Evolutionary conservation across 1,140 invertebrate species (phyloP).

Genomic region (Camponotus pennsylvanicus): DNA sequence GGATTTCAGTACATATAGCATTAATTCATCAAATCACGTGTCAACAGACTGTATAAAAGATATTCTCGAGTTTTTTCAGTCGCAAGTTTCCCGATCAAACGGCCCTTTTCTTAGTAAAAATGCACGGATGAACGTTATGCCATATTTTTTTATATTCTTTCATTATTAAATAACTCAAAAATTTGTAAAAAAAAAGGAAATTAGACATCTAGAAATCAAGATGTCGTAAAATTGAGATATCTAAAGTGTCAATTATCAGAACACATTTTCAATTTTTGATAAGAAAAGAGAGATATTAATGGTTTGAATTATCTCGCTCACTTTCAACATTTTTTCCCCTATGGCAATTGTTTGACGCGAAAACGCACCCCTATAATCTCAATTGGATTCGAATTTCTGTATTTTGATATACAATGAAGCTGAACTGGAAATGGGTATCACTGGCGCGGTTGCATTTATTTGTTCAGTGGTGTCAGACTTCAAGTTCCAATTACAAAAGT

Average conservation of each 20-base stretch:
- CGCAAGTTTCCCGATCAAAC: background rate
- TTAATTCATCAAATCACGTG: conserved; percentile 9
- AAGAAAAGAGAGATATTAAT: background rate
- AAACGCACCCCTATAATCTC: background rate
- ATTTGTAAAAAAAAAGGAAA: background rate
- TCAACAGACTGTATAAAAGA: background rate
- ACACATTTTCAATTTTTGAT: background rate
- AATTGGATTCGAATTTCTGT: conserved; percentile 4
- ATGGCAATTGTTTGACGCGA: background rate
- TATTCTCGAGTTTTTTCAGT: background rate
- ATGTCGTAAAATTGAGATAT: background rate
- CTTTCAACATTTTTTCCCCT: background rate
- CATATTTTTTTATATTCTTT: conserved; percentile 1
- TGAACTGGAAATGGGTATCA: background rate
- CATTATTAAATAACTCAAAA: background rate
- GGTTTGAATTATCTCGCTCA: background rate
- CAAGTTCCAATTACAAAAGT: conserved; percentile 58
- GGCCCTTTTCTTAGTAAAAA: background rate
- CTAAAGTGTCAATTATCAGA: background rate
- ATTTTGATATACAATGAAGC: background rate
- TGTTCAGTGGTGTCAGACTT: conserved; percentile 4
- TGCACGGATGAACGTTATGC: background rate
- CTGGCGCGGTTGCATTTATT: background rate
- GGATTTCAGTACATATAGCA: background rate
- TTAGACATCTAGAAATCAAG: background rate